These are phyloP conservation scores for Poeciliopsis turneri DNA, from an alignment of 2,797 vertebrate genomes.

Conservation along the genomic window DNA sequence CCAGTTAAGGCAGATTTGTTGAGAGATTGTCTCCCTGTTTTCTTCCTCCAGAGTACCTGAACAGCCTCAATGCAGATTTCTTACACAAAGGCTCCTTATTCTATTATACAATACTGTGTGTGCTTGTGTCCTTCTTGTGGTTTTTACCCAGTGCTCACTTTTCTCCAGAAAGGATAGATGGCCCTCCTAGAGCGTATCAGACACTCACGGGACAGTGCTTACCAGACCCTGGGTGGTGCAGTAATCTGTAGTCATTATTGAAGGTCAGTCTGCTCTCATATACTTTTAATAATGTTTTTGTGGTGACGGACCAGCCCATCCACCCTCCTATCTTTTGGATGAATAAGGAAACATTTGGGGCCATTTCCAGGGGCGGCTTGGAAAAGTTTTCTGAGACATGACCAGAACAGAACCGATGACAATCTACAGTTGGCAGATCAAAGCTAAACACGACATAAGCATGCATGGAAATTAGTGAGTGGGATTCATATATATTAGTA, in stretches of 20 bases:
- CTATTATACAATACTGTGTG: neutral
- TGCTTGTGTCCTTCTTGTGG: conserved; percentile 27
- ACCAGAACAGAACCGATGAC: neutral
- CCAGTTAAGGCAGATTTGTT: conserved; percentile 8
- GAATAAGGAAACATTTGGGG: neutral
- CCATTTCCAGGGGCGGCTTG: neutral
- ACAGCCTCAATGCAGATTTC: neutral
- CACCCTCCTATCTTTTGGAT: neutral
- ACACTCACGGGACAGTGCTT: conserved; percentile 31
- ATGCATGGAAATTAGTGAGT: neutral
- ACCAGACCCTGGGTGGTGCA: conserved; percentile 70
- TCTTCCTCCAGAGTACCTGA: conserved; percentile 4
- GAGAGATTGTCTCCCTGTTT: neutral
- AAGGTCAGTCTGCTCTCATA: conserved; percentile 67
- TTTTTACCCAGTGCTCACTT: conserved; percentile 42
- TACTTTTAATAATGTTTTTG: conserved; percentile 72
- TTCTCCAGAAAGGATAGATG: conserved; percentile 49
- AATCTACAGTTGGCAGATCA: neutral
- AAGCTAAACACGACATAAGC: neutral
- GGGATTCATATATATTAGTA: neutral
- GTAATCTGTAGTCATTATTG: conserved; percentile 59
- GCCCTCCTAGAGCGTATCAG: conserved; percentile 50
- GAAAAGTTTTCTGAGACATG: neutral
- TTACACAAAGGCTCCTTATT: neutral
- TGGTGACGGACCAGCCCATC: neutral